Percentiles rank a stretch among this genome's conserved stretches.
Evolutionary conservation across 2,888 invertebrate genomes (phyloP).

Genomic region (Elegia similella): DNA sequence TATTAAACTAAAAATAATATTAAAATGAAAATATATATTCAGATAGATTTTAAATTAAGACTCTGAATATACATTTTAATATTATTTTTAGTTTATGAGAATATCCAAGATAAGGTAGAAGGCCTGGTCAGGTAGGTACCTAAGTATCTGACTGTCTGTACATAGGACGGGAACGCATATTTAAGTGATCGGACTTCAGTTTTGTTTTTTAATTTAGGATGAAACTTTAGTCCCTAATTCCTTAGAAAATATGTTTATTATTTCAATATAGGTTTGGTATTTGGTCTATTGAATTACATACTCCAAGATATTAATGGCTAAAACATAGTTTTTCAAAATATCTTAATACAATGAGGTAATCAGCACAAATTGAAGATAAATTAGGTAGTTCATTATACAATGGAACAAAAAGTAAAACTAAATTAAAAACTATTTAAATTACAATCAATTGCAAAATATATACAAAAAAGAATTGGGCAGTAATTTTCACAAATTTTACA

Average conservation of each 20-base stretch:
- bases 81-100: no score
- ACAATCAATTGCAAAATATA: conserved; percentile 8
- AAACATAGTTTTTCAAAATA: conserved; percentile 23
- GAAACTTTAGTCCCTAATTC: no score
- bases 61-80: no score
- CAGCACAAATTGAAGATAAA: conserved; percentile 25
- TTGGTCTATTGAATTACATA: conserved; percentile 7
- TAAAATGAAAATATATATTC: no score
- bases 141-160: no score
- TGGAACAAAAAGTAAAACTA: conserved; percentile 7
- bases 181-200: no score
- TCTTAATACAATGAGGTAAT: conserved; percentile 39
- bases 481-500: background rate
- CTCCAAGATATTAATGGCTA: background rate
- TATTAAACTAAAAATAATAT: no score
- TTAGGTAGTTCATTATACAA: conserved; percentile 15
- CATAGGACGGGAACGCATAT: no score
- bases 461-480: conserved; percentile 3
- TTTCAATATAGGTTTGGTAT: background rate
- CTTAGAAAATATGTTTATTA: background rate
- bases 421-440: conserved; percentile 13
- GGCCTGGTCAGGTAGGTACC: no score
- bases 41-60: no score
- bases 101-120: no score
- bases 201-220: no score